Evolutionary conservation across 2,888 invertebrate species (phyloP), one percentile per base, ranked within the genome.

Genomic region (Girardia tigrina): DNA sequence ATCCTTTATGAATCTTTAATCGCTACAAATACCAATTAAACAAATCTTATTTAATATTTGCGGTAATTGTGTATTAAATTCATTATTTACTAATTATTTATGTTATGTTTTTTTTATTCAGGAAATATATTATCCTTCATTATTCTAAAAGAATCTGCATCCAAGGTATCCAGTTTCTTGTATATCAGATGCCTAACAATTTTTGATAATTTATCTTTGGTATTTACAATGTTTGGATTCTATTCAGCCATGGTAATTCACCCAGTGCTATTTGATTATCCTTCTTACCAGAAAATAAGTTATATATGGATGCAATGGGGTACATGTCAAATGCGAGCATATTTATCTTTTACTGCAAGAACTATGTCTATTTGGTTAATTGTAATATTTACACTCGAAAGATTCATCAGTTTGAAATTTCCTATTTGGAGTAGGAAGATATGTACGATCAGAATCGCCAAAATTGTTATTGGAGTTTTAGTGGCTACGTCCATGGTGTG

Each of bases 131-230:
- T 56, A n/a, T 56, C 56, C 4, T 56, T 56, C n/a, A 56, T 56
- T 12, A 56, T 56, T 56, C 23, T 56, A n/a, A 56, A 56, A 56
- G 56, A 56, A 6, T 56, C 56, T 20, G n/a, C 56, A 20, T 23
- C 20, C 6, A 56, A 56, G 23, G 4, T 56, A 23, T 56, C 56
- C n/a, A 56, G 56, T 56, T 56, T 56, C n/a, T 56, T 56, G n/a
- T 56, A 56, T 56, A 56, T 56, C 4, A 56, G 56, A 56, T 56
- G 56, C 23, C 56, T 56, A 4, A 56, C 56, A 56, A 56, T 56
- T 20, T 56, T 56, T 56, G 56, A 56, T 56, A 56, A 23, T 56
- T n/a, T 56, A n/a, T 4, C 56, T 8, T 56, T 56, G n/a, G 23
- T 56, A 8, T 56, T 56, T 2, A 56, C 56, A 4, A 56, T 56